phyloP scores from a whole-genome alignment of 2,888 invertebrate species.

The Caenorhabditis doughertyi region DNA sequence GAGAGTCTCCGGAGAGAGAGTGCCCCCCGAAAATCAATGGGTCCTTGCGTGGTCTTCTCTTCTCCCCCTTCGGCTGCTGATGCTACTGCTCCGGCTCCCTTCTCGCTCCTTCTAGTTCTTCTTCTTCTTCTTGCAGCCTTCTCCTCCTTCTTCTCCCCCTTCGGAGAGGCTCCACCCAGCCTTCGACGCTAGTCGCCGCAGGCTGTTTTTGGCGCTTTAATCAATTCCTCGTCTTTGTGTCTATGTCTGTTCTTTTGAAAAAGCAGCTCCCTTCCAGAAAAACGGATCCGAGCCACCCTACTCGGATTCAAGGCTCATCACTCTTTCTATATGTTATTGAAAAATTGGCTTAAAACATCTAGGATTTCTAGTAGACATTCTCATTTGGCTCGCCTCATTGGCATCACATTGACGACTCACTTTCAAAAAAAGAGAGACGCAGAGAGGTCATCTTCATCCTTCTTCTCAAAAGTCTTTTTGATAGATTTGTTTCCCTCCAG shows the following conservation, averaged over 20 bases:
- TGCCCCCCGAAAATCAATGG: slow-evolving; percentile 62
- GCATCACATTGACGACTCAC: slow-evolving; percentile 33
- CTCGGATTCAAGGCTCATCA: slow-evolving; percentile 1
- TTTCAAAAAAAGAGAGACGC: slow-evolving; percentile 37
- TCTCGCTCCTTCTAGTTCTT: slow-evolving; percentile 46
- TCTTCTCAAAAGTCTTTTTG: slow-evolving; percentile 40
- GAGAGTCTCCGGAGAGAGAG: slow-evolving; percentile 13
- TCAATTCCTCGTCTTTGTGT: slow-evolving; percentile 55
- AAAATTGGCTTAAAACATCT: slow-evolving; percentile 9
- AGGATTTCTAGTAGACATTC: neutral
- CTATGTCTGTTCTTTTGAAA: slow-evolving; percentile 39
- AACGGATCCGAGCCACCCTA: slow-evolving; percentile 8
- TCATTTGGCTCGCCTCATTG: slow-evolving; percentile 35
- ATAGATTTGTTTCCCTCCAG: slow-evolving; percentile 42
- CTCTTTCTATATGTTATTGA: slow-evolving; percentile 1
- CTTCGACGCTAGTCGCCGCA: slow-evolving; percentile 53
- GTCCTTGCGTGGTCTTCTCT: slow-evolving; percentile 39
- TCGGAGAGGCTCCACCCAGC: slow-evolving; percentile 15
- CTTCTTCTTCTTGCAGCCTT: slow-evolving; percentile 25
- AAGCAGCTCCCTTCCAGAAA: slow-evolving; percentile 26
- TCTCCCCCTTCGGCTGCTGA: slow-evolving; percentile 4
- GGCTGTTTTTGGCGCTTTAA: slow-evolving; percentile 67
- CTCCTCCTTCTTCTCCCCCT: slow-evolving; percentile 6
- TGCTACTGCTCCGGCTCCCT: slow-evolving; percentile 27
- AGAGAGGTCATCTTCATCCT: slow-evolving; percentile 22